Evolutionary conservation across 2,888 invertebrate genomes (phyloP), one percentile per base, ranked within the genome.

Genomic region (Cheilosia vulpina): DNA sequence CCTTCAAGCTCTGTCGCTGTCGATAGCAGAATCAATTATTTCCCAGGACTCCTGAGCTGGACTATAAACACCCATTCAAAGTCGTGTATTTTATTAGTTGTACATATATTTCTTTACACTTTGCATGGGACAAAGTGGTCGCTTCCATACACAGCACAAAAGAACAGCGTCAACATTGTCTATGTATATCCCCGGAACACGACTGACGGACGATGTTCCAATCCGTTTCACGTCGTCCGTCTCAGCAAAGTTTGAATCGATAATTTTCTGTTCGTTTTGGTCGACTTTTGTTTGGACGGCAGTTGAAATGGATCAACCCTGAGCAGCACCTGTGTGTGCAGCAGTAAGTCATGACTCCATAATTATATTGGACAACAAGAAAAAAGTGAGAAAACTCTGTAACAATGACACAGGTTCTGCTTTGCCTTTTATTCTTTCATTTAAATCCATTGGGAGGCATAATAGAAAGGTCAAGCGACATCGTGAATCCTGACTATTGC

Each of bases 321-420:
- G 13, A 45, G 6, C 27, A 55, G 43, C 45, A 57, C 45, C 57
- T 57, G 55, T 52, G 2, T 47, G 57, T 21, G 31, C n/a, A 41
- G 66, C 27, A 31, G 45, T 57, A 68, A 43, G 21, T 47, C 45
- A 15, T 2, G 38, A 13, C 13, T 0, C 1, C 11, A 45, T 15
- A n/a, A n/a, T n/a, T n/a, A 55, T 55, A 17, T 27, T 27, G 31
- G 31, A 21, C 55, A 68, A 45, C 38, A 66, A 41, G 17, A 31
- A 24, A 13, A 19, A n/a, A 15, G 6, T 17, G 27, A 3, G 17
- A 17, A 19, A 24, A 9, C 13, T 24, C 47, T 47, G 15, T 53
- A 4, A 13, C 15, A 27, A 43, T 41, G 41, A 13, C 3, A 38
- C 4, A 38, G 13, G 13, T 38, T 38, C 13, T 13, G 13, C 13